Base-by-base conservation (phyloP, 2,113 vertebrate species). In the Coturnix japonica region DNA sequence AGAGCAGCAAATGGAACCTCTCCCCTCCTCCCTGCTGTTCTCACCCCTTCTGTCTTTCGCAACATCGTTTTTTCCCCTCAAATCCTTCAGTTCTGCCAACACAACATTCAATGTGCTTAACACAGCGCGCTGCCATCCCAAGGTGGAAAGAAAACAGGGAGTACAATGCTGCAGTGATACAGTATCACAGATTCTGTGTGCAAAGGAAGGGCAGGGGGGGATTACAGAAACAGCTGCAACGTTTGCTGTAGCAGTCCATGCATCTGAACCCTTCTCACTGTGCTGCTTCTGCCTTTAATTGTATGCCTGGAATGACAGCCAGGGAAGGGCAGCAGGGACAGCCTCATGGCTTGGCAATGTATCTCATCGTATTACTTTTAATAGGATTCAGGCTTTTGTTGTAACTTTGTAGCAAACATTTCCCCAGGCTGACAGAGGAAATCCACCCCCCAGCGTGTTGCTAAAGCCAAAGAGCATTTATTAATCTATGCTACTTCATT, bases 241-340 rank as follows among this genome's bases (percentile, higher is more conserved):
- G 1, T 13, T 41, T 0, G 3, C 44, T 13, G 19, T 2, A 78
- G 51, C 57, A 56, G 3, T 8, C 67, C 59, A n/a, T 4, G 14
- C 41, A 15, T 26, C 83, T 28, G 7, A 1, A 33, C 64, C 61
- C 53, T 75, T 47, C 0, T 30, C 1, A n/a, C 51, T 2, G 35
- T 12, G 44, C 33, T 59, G 33, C 90, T 71, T 43, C 28, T 43
- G 70, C 69, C 49, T 77, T 26, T 18, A 44, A 19, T 47, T 43
- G 53, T 1, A 30, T 0, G 15, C 65, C 23, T 1, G 4, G 30
- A 72, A 31, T 44, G 22, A 2, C 61, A 13, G 11, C 4, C 19
- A 8, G 44, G 66, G 53, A 69, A 92, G 65, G 70, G 33, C 63
- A 69, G 9, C 56, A 39, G 49, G 67, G 44, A 84, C 57, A 64